Percentiles rank a stretch among this genome's conserved stretches.
Conservation (phyloP, 2,888 invertebrate species). For the Rhogogaster chlorosoma region DNA sequence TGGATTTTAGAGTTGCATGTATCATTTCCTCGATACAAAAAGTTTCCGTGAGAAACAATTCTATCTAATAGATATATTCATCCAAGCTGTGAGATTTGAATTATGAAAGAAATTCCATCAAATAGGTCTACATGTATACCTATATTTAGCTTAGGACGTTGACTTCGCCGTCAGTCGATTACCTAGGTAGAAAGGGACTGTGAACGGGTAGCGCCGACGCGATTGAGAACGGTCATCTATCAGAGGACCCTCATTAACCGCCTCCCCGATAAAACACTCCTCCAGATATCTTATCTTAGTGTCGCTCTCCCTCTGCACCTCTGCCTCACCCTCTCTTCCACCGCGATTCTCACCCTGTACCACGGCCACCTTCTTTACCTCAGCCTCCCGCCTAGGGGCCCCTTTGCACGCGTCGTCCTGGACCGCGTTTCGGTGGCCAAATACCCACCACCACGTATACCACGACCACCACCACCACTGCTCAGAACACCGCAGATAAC, state of each 20-base stretch:
- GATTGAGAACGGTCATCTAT: slow-evolving; percentile 62
- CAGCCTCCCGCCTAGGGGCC: slow-evolving; percentile 50
- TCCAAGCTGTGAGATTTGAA: not conserved
- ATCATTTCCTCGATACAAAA: not conserved
- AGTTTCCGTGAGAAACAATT: not conserved
- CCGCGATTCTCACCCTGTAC: slow-evolving; percentile 21
- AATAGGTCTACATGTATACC: not conserved
- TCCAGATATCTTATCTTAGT: slow-evolving; percentile 69
- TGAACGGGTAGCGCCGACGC: slow-evolving; percentile 43
- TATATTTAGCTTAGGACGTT: slow-evolving; percentile 10
- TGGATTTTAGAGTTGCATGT: not conserved
- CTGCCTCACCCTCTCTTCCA: slow-evolving; percentile 32
- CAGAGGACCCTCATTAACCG: slow-evolving; percentile 73
- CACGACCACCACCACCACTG: slow-evolving; percentile 51
- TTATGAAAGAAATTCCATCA: not conserved
- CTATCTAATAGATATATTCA: not conserved
- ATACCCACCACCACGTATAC: slow-evolving; percentile 45
- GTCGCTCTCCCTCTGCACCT: slow-evolving; percentile 53
- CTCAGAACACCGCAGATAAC: slow-evolving; percentile 69
- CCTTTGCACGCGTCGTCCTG: slow-evolving; percentile 48
- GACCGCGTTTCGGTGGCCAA: slow-evolving; percentile 46
- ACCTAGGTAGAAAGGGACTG: slow-evolving; percentile 36
- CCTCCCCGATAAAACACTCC: slow-evolving; percentile 69
- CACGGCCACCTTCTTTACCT: slow-evolving; percentile 45
- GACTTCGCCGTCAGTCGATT: slow-evolving; percentile 53